Base-by-base conservation (phyloP, 2,888 invertebrate species). In the Willowsia nigromaculata region DNA sequence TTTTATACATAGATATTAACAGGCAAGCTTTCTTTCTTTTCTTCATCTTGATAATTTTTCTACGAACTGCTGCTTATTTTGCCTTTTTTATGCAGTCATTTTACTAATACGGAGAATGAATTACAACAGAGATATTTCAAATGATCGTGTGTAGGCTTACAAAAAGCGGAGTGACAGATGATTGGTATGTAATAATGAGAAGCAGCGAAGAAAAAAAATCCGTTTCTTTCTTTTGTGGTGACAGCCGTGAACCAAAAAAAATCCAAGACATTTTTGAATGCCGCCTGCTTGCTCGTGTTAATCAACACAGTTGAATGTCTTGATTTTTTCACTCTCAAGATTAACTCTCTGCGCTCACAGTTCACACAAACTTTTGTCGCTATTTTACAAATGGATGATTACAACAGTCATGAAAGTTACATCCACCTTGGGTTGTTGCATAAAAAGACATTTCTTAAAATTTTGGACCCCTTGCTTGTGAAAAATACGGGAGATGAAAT, bases 181-280 rank as follows among this genome's bases (percentile, higher is more conserved):
- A 71, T 5, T 18, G 59, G 59, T 59, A 59, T n/a, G 13, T 30
- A 62, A 33, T 62, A 62, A 33, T 62, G 33, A 62, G 33, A 13
- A 11, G 13, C 33, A 25, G n/a, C 11, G 56, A 59, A 62, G 62
- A 62, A 43, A 43, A n/a, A n/a, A 71, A 40, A 43, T 71, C 65
- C 9, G 25, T 40, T 71, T 71, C 43, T 43, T 71, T 25, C 25
- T 43, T 43, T 71, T 71, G 71, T 1, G 43, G 1, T 71, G 71
- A 71, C 71, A 71, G 71, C 43, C 71, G 43, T 43, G 71, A 71
- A 43, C 71, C 40, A 71, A 40, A 62, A 71, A 40, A 62, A 40
- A 18, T 68, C 18, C 4, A 68, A 68, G 68, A 33, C 68, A 37
- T 40, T 62, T 30, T 43, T 18, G 30, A 22, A 40, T 13, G 5